These are phyloP conservation scores for Athetis lepigone DNA, from an alignment of 2,888 invertebrate genomes.

Conservation along the genomic window DNA sequence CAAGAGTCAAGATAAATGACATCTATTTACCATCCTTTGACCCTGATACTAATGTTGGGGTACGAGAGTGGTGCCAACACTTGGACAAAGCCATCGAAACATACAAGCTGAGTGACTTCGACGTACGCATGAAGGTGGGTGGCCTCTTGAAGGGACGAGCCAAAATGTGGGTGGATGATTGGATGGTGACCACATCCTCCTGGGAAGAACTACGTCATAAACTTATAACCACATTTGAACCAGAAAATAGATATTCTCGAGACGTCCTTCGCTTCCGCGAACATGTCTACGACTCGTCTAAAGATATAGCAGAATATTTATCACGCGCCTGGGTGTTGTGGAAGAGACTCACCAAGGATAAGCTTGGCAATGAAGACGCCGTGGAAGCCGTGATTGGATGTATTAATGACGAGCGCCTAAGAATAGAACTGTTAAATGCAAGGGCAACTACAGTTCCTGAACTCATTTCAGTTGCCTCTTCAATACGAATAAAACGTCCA, in stretches of 20 bases:
- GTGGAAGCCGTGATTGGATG: conserved; percentile 52
- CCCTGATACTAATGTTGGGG: conserved; percentile 56
- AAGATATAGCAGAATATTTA: conserved; percentile 62
- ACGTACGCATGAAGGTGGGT: conserved; percentile 62
- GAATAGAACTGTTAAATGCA: conserved; percentile 62
- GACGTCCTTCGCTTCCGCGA: conserved; percentile 62
- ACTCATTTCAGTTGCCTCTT: conserved; percentile 63
- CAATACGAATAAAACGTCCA: conserved; percentile 47
- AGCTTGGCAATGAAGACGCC: conserved; percentile 46
- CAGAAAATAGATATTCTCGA: conserved; percentile 65
- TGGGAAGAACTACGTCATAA: conserved; percentile 57
- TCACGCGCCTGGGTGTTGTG: conserved; percentile 65
- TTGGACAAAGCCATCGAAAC: conserved; percentile 50
- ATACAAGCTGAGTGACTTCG: conserved; percentile 60
- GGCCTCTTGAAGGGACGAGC: conserved; percentile 65
- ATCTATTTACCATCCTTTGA: conserved; percentile 63
- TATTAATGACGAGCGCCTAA: conserved; percentile 58
- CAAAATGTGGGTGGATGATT: conserved; percentile 62
- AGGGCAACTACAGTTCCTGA: conserved; percentile 59
- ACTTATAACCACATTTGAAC: conserved; percentile 59
- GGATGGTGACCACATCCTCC: conserved; percentile 60
- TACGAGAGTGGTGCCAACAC: conserved; percentile 65
- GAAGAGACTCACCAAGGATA: conserved; percentile 62
- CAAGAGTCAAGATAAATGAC: conserved; percentile 59
- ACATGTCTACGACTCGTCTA: conserved; percentile 57